Percentiles rank a stretch among this genome's conserved stretches.
These are phyloP conservation scores for Drosophila orena DNA, from an alignment of 1,140 invertebrate species.

Conservation along the genomic window DNA sequence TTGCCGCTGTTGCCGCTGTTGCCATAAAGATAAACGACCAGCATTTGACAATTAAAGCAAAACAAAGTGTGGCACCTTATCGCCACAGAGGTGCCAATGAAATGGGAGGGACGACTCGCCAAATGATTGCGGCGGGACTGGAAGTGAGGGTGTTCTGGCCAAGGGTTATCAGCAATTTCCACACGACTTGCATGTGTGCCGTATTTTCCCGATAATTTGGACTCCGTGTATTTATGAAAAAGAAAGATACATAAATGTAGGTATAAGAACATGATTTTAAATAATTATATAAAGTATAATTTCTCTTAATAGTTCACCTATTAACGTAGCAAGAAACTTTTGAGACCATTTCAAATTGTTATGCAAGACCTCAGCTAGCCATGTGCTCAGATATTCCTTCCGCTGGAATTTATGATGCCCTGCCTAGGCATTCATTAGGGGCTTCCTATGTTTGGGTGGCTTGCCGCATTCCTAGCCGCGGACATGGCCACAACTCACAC, in stretches of 20 bases:
- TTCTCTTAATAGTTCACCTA: too few relatives aligned
- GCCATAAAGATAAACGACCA: conserved; percentile 67
- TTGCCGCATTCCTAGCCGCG: conserved; percentile 65
- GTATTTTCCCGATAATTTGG: neutral
- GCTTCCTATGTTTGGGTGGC: conserved; percentile 78
- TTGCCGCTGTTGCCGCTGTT: conserved; percentile 48
- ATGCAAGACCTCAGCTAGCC: neutral
- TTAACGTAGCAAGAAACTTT: too few relatives aligned
- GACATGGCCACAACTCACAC: conserved; percentile 75
- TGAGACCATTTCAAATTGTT: neutral
- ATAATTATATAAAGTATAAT: too few relatives aligned
- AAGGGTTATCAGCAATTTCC: conserved; percentile 41
- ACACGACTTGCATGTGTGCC: conserved; percentile 24
- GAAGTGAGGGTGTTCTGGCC: neutral
- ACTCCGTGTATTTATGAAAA: neutral
- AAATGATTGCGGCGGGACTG: conserved; percentile 38
- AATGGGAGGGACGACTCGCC: conserved; percentile 16
- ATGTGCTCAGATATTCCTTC: conserved; percentile 23
- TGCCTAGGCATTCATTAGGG: conserved; percentile 72
- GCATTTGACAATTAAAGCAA: conserved; percentile 78
- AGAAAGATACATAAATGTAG: too few relatives aligned
- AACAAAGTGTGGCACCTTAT: conserved; percentile 70
- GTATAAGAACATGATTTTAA: too few relatives aligned
- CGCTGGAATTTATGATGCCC: conserved; percentile 56
- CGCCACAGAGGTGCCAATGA: conserved; percentile 49